Base-by-base conservation (phyloP, 2,113 vertebrate species). In the Cranoglanis bouderius region DNA sequence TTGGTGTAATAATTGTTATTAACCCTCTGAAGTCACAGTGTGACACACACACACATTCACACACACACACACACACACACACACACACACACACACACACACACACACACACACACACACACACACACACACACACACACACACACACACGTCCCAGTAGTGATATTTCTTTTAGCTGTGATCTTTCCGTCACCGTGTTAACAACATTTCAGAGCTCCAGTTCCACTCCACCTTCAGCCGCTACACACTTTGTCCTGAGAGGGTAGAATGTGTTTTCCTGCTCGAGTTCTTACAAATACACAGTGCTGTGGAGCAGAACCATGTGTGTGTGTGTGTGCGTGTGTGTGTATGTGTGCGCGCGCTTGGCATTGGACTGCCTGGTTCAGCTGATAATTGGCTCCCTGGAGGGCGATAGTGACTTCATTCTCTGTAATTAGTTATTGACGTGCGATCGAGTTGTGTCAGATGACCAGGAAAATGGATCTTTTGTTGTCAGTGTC, bases 371-470 rank as follows among this genome's bases (percentile, higher is more conserved):
- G 86, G 9, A 43, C 35, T 57, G 43, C 61, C 74, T 57, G 84
- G 40, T 85, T 89, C 84, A 75, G 85, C 89, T 90, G 67, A 88
- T 89, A 90, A 90, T 89, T 91, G 86, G 91, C 88, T 90, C 85
- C 86, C 88, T 12, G 12, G 88, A 84, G 90, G 90, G 80, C 88
- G 86, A 90, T 89, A 32, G 86, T 85, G 90, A 92, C 90, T 92
- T 92, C 91, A 92, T 92, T 90, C 88, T 81, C 84, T 89, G 90
- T 92, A 92, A 92, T 92, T 92, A 90, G 88, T 90, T 92, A 92
- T 92, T 89, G 91, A 88, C 91, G 38, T 35, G 51, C 40, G 49
- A 92, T 92, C 65, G 91, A 89, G 88, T 85, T 38, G 80, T 89
- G 78, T 88, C 86, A 89, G 83, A 87, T 90, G 91, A 88, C 86